Base-by-base conservation (phyloP, 2,888 invertebrate species). In the Chymomyza caudatula region DNA sequence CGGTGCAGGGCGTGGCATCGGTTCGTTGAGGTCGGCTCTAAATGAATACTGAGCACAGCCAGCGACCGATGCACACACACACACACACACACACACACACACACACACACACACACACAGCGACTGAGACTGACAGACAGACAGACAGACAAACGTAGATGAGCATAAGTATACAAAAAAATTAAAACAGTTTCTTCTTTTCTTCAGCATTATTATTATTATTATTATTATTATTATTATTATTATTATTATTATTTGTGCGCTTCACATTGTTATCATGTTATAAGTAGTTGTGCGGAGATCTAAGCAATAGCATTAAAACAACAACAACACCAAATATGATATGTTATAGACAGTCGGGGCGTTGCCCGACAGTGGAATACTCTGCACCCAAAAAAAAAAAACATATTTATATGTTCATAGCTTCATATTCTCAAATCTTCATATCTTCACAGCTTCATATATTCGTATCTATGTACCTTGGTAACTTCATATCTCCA, bases 211-310 rank as follows among this genome's bases (percentile, higher is more conserved):
- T 11, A 11, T 37, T 5, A 25, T 25, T 11, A 37, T 37, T 13
- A 44, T 43, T 54, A 29, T n/a, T 49, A 20, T 54, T 58, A 63
- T 67, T 54, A 75, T 15, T 66, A 58, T 37, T 53, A 51, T 60
- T 71, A 56, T 60, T 59, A 52, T 53, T 23, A 37, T 56, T 60
- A 64, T 44, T 54, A 55, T 15, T 52, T 60, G 23, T 55, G 66
- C 58, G 60, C 71, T 63, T 67, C 71, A 64, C 76, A 76, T 78
- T 81, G 74, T 81, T 78, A 78, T 78, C 82, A 71, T 62, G 13
- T 47, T 47, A 17, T 47, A 47, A 47, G 72, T 51, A 42, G 67
- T 62, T 70, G 3, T n/a, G 47, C 43, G 20, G 68, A 42, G 52
- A 19, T 1, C 17, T 37, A 56, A 15, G 25, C 13, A 23, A 11